Conservation (phyloP, 2,113 vertebrate genomes). For the Tachysurus vachellii region DNA sequence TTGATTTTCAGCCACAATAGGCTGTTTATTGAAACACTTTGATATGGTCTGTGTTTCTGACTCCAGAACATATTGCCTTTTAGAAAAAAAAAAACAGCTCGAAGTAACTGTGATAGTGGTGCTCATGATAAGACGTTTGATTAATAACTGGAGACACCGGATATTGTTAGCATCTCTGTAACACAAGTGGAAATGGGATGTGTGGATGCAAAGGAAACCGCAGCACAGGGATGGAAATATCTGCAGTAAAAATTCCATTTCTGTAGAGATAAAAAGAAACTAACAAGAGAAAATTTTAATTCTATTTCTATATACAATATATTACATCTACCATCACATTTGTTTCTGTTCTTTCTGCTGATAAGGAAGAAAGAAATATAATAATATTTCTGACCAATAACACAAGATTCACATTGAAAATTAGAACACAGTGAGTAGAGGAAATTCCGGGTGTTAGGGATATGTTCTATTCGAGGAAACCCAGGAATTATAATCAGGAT, state of each 20-base stretch:
- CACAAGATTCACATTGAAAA: background rate
- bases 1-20: slow-evolving; percentile 63
- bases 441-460: background rate
- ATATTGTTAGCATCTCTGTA: slow-evolving; percentile 60
- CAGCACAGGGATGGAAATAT: slow-evolving; percentile 11
- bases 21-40: slow-evolving; percentile 63
- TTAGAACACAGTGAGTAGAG: background rate
- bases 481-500: too few species aligned
- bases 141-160: slow-evolving; percentile 62
- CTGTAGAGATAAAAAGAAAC: background rate
- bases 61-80: slow-evolving; percentile 66
- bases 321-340: background rate
- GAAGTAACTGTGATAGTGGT: slow-evolving; percentile 49
- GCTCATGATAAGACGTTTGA: slow-evolving; percentile 51
- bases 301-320: background rate
- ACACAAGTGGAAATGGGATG: background rate
- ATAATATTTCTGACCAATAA: background rate
- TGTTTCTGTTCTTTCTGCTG: background rate
- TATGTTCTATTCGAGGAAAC: background rate
- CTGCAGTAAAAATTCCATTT: background rate
- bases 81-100: slow-evolving; percentile 61
- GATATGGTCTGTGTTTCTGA: slow-evolving; percentile 61
- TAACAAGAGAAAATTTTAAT: background rate
- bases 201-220: slow-evolving; percentile 35
- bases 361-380: background rate